Percentiles rank a stretch among this genome's conserved stretches.
phyloP scores from a whole-genome alignment of 2,797 vertebrate genomes.

The Orientallactaga sibirica region DNA sequence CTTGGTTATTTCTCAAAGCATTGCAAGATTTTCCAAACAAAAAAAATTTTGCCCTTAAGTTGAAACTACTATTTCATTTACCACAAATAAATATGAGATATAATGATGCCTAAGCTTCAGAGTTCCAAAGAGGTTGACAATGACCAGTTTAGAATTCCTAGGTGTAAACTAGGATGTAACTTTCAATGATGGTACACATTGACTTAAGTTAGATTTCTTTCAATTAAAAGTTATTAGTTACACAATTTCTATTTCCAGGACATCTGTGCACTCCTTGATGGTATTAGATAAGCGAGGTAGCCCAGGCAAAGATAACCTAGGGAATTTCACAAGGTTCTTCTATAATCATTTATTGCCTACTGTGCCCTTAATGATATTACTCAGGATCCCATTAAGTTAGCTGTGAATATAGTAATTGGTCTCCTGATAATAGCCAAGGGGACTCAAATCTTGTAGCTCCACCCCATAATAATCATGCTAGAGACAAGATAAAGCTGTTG shows the following conservation, averaged over 20 bases:
- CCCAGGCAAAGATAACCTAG: constrained; percentile 68
- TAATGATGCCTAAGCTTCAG: constrained; percentile 61
- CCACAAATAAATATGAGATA: constrained; percentile 42
- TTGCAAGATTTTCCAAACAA: constrained; percentile 45
- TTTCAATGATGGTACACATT: constrained; percentile 26
- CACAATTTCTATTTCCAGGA: constrained; percentile 71
- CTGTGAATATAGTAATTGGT: constrained; percentile 82
- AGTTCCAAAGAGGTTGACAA: constrained; percentile 46
- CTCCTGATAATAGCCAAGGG: constrained; percentile 72
- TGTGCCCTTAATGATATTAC: constrained; percentile 83
- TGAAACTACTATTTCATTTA: constrained; percentile 71
- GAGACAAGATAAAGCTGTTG: constrained; percentile 69
- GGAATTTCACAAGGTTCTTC: constrained; percentile 80
- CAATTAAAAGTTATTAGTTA: constrained; percentile 69
- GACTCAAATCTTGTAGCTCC: constrained; percentile 56
- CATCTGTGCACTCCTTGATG: constrained; percentile 55
- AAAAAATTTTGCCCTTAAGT: constrained; percentile 51
- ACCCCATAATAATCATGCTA: constrained; percentile 57
- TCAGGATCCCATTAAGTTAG: constrained; percentile 84
- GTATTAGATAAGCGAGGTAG: constrained; percentile 69
- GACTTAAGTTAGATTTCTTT: constrained; percentile 70
- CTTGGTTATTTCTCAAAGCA: constrained; percentile 41
- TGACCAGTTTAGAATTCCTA: constrained; percentile 64
- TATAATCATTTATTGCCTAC: constrained; percentile 82
- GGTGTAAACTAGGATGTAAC: constrained; percentile 33